These are phyloP conservation scores for Hyles lineata DNA, from an alignment of 2,888 invertebrate genomes.

Conservation along the genomic window DNA sequence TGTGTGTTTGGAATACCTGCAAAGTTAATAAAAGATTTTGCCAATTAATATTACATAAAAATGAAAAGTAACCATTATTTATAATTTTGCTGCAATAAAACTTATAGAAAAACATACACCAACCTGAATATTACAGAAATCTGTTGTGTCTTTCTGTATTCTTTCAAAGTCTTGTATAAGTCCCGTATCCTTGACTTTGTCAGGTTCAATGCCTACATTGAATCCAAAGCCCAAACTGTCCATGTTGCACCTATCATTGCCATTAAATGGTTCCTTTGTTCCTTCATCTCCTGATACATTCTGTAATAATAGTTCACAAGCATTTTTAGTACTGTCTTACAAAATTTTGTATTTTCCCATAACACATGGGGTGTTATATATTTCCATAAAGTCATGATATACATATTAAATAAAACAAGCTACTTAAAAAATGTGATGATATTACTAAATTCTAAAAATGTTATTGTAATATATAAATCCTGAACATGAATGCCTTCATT, in stretches of 20 bases:
- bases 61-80: neutral
- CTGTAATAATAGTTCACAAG: constrained; percentile 56
- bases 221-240: constrained; percentile 80
- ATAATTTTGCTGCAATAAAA: neutral
- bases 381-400: too few species aligned
- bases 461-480: too few species aligned
- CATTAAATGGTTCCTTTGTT: constrained; percentile 72
- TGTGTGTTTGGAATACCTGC: constrained; percentile 78
- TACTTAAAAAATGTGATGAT: too few species aligned
- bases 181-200: constrained; percentile 74
- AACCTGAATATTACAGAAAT: constrained; percentile 81
- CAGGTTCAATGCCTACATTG: constrained; percentile 74
- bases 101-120: constrained; percentile 30
- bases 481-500: too few species aligned
- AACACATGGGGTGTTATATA: neutral
- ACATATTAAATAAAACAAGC: too few species aligned
- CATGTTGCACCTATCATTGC: constrained; percentile 75
- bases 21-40: constrained; percentile 35
- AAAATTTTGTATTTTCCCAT: too few species aligned
- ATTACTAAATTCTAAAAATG: too few species aligned
- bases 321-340: neutral
- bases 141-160: constrained; percentile 86
- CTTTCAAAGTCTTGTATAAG: constrained; percentile 85
- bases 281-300: constrained; percentile 73
- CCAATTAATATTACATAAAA: neutral